Base-by-base conservation (phyloP, 2,888 invertebrate genomes). In the Sesia bembeciformis region DNA sequence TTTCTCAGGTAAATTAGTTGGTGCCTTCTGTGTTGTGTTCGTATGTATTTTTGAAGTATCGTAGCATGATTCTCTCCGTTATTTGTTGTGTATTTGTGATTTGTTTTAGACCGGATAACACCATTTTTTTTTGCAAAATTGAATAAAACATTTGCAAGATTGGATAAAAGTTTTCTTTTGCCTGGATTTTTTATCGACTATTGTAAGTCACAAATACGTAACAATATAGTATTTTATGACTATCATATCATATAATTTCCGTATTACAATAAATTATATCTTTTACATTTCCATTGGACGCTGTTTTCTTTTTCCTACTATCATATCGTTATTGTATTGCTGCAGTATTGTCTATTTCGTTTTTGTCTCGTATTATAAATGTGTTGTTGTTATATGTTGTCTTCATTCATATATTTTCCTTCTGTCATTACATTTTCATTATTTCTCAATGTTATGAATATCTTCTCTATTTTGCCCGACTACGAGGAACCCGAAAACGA, bases 1-100 rank as follows among this genome's bases (percentile, higher is more conserved):
- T 72, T 91, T 93, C 72, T 92, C 93, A 93, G 94, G 94, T 94
- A 93, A 89, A 67, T 72, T 56, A 40, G 52, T 52, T 58, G 50
- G 58, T 60, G 59, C 23, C 23, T 59, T 62, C 23, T 23, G 58
- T 56, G 49, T 46, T 46, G 46, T 52, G 54, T 52, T 56, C 54
- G 63, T 71, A 65, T 68, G 61, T 59, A 57, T 75, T 70, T 50
- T 62, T 66, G 66, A 76, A 67, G 64, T 57, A 7, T 50, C 50
- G 39, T 59, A 62, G 71, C 66, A 68, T 68, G 66, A 64, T 53
- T 59, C 58, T 57, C 8, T 57, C 65, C 57, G 53, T 51, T 54
- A 54, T 57, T 53, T 46, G 7, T 54, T 4, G 40, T 55, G 42
- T 40, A 51, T 49, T 43, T 52, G 5, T 52, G 38, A 52, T 38